Evolutionary conservation across 2,888 invertebrate species (phyloP).

Genomic region (Heliconius ethilla): DNA sequence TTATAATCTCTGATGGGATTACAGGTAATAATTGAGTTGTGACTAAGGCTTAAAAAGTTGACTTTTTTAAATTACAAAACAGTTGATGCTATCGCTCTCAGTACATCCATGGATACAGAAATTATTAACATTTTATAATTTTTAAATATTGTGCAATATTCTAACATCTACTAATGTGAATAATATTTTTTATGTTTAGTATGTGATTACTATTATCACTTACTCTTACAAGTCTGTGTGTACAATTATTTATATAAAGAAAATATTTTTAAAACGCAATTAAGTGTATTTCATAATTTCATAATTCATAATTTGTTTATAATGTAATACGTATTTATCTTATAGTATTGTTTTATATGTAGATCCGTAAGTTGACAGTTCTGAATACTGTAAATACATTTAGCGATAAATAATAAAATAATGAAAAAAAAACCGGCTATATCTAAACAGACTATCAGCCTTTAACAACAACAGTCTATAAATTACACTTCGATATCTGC

Average conservation of each 20-base stretch:
- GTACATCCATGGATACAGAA: neutral
- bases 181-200: no score
- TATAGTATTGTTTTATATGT: no score
- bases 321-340: no score
- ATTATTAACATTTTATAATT: neutral
- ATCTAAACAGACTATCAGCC: neutral
- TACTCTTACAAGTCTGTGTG: no score
- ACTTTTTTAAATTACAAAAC: neutral
- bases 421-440: neutral
- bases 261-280: no score
- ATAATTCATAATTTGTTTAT: no score
- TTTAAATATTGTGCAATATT: slow-evolving; percentile 6
- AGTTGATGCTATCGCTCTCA: neutral
- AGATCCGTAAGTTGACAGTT: neutral
- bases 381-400: neutral
- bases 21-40: neutral
- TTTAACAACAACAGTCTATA: slow-evolving; percentile 10
- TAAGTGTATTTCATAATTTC: no score
- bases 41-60: neutral
- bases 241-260: no score
- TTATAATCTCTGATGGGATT: neutral
- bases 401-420: no score
- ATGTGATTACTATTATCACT: no score
- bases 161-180: no score
- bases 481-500: slow-evolving; percentile 9